These are phyloP conservation scores for Pseudanteris insignis DNA, from an alignment of 2,888 invertebrate species.

Conservation along the genomic window DNA sequence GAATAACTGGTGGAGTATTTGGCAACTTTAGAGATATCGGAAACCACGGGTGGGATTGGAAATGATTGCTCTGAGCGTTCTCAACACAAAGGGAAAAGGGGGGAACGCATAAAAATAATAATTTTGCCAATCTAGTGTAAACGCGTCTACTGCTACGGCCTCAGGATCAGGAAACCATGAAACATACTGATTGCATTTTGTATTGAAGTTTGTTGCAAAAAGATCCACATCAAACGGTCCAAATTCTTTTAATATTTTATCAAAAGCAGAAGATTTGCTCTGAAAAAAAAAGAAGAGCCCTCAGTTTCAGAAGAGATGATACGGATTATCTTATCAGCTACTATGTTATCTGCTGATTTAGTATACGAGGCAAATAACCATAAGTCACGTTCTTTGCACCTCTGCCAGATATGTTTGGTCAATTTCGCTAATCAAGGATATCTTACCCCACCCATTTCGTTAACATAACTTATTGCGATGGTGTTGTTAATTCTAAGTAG, in stretches of 20 bases:
- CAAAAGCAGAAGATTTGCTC: background rate
- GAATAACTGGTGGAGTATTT: too few species aligned
- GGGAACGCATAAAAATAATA: background rate
- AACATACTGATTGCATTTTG: slow-evolving; percentile 38
- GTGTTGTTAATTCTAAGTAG: slow-evolving; percentile 17
- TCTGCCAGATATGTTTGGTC: slow-evolving; percentile 15
- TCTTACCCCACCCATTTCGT: slow-evolving; percentile 16
- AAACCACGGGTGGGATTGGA: too few species aligned
- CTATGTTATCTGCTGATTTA: slow-evolving; percentile 7
- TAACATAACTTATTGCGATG: slow-evolving; percentile 18
- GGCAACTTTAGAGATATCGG: too few species aligned
- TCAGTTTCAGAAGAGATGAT: slow-evolving; percentile 2
- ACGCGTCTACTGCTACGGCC: slow-evolving; percentile 34
- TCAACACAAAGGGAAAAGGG: background rate
- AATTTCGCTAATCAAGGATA: slow-evolving; percentile 1
- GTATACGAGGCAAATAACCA: slow-evolving; percentile 23
- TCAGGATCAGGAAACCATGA: slow-evolving; percentile 37
- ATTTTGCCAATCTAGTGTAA: slow-evolving; percentile 32
- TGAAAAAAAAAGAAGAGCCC: background rate
- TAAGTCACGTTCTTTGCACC: slow-evolving; percentile 10
- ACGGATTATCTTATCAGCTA: background rate
- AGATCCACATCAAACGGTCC: slow-evolving; percentile 33
- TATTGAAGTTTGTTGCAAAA: slow-evolving; percentile 37
- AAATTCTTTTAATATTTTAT: slow-evolving; percentile 5
- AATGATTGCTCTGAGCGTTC: background rate